Evolutionary conservation across 2,113 vertebrate species (phyloP).

Genomic region (Ciconia boyciana): DNA sequence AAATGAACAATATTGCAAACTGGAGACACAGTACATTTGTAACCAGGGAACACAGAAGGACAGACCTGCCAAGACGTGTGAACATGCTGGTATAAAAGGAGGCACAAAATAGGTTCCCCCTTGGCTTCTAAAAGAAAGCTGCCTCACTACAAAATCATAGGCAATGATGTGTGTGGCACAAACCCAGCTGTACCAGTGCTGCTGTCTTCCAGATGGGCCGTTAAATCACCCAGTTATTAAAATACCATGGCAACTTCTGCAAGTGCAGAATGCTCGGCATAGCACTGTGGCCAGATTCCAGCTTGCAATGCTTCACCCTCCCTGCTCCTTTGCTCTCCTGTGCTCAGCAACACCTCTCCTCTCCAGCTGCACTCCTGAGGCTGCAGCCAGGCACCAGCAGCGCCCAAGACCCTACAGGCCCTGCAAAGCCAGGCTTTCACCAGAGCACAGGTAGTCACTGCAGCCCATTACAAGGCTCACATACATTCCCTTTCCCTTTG

Average conservation of each 20-base stretch:
- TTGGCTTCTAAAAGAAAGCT: neutral
- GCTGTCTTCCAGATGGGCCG: neutral
- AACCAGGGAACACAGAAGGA: neutral
- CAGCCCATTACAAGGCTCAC: neutral
- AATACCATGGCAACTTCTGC: conserved; percentile 28
- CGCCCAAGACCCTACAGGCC: rapidly evolving
- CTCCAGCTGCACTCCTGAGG: neutral
- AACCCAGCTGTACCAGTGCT: neutral
- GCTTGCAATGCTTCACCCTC: rapidly evolving
- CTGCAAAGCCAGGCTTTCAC: neutral
- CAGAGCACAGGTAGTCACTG: neutral
- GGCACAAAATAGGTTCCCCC: neutral
- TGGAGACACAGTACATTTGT: neutral
- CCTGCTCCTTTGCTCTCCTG: neutral
- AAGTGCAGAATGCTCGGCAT: neutral
- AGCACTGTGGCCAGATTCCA: neutral
- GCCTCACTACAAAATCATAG: neutral
- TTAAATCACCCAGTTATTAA: conserved; percentile 27
- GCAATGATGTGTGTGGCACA: neutral
- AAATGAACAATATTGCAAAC: neutral
- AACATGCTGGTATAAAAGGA: neutral
- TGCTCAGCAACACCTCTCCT: rapidly evolving
- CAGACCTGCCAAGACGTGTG: neutral
- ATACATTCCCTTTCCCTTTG: neutral
- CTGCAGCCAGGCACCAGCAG: neutral